Evolutionary conservation across 2,113 vertebrate genomes (phyloP).

Genomic region (Heterotilapia buettikoferi): DNA sequence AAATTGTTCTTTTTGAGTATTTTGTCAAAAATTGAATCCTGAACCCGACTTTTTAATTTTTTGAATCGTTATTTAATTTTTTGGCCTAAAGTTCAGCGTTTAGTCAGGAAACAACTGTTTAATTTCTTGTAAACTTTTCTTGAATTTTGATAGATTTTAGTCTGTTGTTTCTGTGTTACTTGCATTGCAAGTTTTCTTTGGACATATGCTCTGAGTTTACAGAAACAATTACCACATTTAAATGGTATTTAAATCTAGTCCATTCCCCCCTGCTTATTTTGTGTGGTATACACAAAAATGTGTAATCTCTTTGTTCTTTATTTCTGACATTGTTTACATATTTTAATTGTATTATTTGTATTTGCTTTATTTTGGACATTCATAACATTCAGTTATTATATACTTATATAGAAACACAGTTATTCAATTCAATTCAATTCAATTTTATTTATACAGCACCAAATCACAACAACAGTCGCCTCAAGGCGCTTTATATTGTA

Average conservation of each 20-base stretch:
- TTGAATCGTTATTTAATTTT: neutral
- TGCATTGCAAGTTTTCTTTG: neutral
- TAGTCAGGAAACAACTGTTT: neutral
- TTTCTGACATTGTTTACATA: neutral
- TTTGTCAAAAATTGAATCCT: neutral
- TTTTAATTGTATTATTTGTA: neutral
- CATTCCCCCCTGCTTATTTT: neutral
- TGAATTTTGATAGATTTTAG: neutral
- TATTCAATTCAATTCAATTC: neutral
- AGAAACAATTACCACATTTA: neutral
- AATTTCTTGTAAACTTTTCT: rapidly evolving
- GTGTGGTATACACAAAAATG: neutral
- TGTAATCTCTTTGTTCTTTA: neutral
- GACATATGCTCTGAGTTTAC: neutral
- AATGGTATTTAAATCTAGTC: neutral
- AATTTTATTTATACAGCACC: neutral
- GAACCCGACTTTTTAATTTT: neutral
- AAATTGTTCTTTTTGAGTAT: neutral
- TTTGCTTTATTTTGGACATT: neutral
- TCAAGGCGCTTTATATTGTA: neutral
- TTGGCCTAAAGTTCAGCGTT: rapidly evolving
- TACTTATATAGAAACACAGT: neutral
- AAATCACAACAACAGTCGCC: neutral
- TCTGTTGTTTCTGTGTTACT: neutral
- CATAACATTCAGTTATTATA: neutral